Evolutionary conservation across 2,113 vertebrate genomes (phyloP), one percentile per base, ranked within the genome.

Genomic region (Tragelaphus buxtoni): DNA sequence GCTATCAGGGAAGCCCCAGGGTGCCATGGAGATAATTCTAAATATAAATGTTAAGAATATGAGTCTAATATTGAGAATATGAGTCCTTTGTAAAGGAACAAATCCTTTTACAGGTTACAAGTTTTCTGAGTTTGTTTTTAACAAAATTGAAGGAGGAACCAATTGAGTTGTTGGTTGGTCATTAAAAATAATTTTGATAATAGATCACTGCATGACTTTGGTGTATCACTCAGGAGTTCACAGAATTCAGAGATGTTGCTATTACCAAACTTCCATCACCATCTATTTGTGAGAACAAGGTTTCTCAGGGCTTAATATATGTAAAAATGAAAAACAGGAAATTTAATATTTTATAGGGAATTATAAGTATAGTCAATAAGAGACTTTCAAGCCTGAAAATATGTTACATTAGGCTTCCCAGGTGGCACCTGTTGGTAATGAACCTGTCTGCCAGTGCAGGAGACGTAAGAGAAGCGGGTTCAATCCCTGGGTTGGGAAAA

Each of bases 131-230:
- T 55, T 35, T 91, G 58, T 26, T 90, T 80, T 92, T 89, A 80
- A 60, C 26, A 65, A 65, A 51, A 42, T 69, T 84, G 53, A 26
- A 96, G 35, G 55, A 94, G 14, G 74, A 82, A n/a, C 47, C 58
- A 89, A 9, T 17, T 76, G 39, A 88, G 47, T 56, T 69, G 26
- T 74, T 77, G 92, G n/a, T 84, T 85, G 42, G 22, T 88, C 49
- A 88, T 87, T 96, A 84, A 91, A 76, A 94, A 55, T 94, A 56
- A n/a, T 91, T 60, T 42, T 84, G 65, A 32, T 86, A 81, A 45
- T 85, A 69, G 39, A 45, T 84, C 4, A 76, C 9, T 58, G 6
- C 26, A 6, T 79, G 55, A 90, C 56, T 85, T 74, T 56, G 30
- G 32, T 56, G 14, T 85, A 20, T 39, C 88, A 56, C 12, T 69